Conservation (phyloP, 2,888 invertebrate species). For the Catocala fraxini region DNA sequence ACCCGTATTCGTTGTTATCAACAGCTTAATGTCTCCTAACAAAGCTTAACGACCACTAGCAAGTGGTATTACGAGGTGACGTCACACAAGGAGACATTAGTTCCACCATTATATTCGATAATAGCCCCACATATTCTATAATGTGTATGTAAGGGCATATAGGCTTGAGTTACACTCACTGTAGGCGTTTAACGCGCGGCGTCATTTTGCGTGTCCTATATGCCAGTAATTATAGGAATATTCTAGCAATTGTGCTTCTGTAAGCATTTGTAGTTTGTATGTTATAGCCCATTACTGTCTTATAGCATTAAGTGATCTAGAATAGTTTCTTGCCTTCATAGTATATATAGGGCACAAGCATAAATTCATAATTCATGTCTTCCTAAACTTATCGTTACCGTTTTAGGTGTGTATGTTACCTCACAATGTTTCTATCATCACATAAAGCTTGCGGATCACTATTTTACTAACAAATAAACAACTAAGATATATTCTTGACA, state of each 20-base stretch:
- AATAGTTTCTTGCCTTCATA: no score
- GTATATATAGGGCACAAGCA: no score
- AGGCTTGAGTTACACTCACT: constrained; percentile 8
- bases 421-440: no score
- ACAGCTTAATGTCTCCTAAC: constrained; percentile 17
- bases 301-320: no score
- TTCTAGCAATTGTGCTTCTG: not conserved
- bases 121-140: constrained; percentile 10
- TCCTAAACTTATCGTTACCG: no score
- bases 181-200: constrained; percentile 8
- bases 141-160: constrained; percentile 9
- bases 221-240: not conserved
- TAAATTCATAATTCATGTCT: no score
- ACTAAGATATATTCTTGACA: no score
- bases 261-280: not conserved
- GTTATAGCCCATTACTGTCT: no score
- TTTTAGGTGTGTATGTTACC: no score
- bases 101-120: constrained; percentile 27
- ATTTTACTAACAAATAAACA: no score
- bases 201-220: constrained; percentile 1
- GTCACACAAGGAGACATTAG: constrained; percentile 20
- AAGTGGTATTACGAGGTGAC: constrained; percentile 21
- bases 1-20: constrained; percentile 14
- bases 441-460: no score
- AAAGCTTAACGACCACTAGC: constrained; percentile 20